Percentiles rank a stretch among this genome's conserved stretches.
These are phyloP conservation scores for Eufriesea mexicana DNA, from an alignment of 1,140 invertebrate species.

Conservation along the genomic window DNA sequence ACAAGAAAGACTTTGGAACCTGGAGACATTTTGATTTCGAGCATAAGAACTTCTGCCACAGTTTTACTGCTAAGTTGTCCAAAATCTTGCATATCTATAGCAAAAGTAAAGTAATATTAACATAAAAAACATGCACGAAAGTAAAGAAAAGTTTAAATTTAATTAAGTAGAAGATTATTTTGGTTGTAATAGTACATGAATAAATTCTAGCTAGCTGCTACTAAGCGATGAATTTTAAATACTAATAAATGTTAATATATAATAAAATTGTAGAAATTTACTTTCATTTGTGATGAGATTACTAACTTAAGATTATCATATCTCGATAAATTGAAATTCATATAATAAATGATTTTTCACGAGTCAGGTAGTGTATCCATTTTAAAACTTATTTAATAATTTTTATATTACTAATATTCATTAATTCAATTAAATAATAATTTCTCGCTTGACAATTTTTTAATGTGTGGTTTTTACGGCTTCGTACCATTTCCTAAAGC, in stretches of 20 bases:
- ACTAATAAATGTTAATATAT: too few species aligned
- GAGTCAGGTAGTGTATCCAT: background rate
- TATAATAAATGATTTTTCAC: too few species aligned
- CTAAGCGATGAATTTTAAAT: too few species aligned
- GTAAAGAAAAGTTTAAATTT: background rate
- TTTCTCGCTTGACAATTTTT: background rate
- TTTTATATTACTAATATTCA: background rate
- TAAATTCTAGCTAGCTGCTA: too few species aligned
- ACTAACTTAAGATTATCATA: too few species aligned
- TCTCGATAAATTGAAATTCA: too few species aligned
- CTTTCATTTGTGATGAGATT: too few species aligned
- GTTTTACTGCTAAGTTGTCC: slow-evolving; percentile 91
- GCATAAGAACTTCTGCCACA: slow-evolving; percentile 93
- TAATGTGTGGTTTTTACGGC: background rate
- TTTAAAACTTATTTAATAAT: background rate
- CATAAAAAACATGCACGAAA: background rate
- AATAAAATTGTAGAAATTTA: too few species aligned
- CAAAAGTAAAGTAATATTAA: slow-evolving; percentile 22
- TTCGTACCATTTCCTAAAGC: slow-evolving; percentile 91
- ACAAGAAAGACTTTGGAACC: slow-evolving; percentile 96
- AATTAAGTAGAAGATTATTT: too few species aligned
- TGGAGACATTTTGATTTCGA: slow-evolving; percentile 96
- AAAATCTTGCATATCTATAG: slow-evolving; percentile 92
- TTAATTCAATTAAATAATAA: background rate
- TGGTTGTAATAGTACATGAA: too few species aligned